Percentiles rank a stretch among this genome's conserved stretches.
These are phyloP conservation scores for Reticulitermes lucifugus DNA, from an alignment of 2,888 invertebrate species.

Conservation along the genomic window DNA sequence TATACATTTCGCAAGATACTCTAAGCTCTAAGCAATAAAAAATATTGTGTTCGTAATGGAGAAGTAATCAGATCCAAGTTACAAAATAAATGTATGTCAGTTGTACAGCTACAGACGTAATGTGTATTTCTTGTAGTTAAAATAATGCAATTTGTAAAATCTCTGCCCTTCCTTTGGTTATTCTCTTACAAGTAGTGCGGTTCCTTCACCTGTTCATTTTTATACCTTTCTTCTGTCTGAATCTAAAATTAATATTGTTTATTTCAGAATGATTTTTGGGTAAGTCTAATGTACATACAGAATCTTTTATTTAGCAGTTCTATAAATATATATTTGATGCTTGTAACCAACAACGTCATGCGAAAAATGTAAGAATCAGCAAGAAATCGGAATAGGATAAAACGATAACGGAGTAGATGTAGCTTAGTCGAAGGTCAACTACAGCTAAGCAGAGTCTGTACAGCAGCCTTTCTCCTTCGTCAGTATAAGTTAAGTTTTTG, in stretches of 20 bases:
- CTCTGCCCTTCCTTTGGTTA: no score
- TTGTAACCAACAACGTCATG: not conserved
- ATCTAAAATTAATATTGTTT: not conserved
- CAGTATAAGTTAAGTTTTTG: conserved; percentile 21
- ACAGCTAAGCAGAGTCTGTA: not conserved
- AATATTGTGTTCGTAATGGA: no score
- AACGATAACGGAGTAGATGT: not conserved
- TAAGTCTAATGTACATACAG: not conserved
- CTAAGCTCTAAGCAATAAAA: no score
- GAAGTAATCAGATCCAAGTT: no score
- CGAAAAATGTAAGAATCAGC: not conserved
- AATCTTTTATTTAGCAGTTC: not conserved
- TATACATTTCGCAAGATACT: no score
- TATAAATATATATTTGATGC: not conserved
- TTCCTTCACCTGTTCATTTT: not conserved
- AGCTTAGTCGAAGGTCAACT: conserved; percentile 4
- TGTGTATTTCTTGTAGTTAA: no score
- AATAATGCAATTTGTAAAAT: no score
- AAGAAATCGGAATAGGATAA: not conserved
- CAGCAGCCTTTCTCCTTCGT: not conserved
- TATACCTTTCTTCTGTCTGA: not conserved
- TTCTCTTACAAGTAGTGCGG: not conserved
- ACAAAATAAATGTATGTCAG: no score
- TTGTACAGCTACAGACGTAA: no score
- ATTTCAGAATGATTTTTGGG: not conserved